Evolutionary conservation across 2,888 invertebrate genomes (phyloP).

Genomic region (Osmoderma eremita): DNA sequence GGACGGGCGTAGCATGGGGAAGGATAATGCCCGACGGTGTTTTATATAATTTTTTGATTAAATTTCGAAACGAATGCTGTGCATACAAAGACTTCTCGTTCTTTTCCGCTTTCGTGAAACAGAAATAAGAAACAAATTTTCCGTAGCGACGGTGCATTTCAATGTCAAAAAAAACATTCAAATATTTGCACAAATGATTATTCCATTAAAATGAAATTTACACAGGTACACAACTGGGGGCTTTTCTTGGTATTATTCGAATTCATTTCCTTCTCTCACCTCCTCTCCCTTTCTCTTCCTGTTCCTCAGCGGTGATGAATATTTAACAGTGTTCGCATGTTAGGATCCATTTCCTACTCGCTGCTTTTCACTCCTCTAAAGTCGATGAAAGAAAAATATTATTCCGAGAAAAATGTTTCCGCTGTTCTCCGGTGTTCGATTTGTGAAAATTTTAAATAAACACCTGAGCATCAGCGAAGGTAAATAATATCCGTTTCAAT

Average conservation of each 20-base stretch:
- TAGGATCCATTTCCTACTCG: slow-evolving; percentile 54
- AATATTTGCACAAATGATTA: slow-evolving; percentile 67
- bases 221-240: slow-evolving; percentile 59
- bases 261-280: slow-evolving; percentile 52
- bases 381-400: slow-evolving; percentile 63
- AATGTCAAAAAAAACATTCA: slow-evolving; percentile 65
- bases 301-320: slow-evolving; percentile 47
- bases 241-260: slow-evolving; percentile 56
- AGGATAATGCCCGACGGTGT: slow-evolving; percentile 53
- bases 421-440: slow-evolving; percentile 36
- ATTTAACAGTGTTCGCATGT: slow-evolving; percentile 54
- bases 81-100: slow-evolving; percentile 54
- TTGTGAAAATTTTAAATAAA: slow-evolving; percentile 42
- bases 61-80: slow-evolving; percentile 62
- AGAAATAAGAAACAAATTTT: slow-evolving; percentile 49
- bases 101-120: slow-evolving; percentile 29
- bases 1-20: slow-evolving; percentile 1
- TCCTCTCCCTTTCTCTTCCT: slow-evolving; percentile 29
- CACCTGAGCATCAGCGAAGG: slow-evolving; percentile 30
- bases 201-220: slow-evolving; percentile 67
- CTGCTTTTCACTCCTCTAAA: slow-evolving; percentile 47
- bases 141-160: slow-evolving; percentile 61
- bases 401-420: slow-evolving; percentile 51
- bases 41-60: slow-evolving; percentile 63
- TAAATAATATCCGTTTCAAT: slow-evolving; percentile 37